A percentile compares a stretch with the other conserved stretches of the same genome.
Evolutionary conservation across 2,113 vertebrate genomes (phyloP).

Genomic region (Poeciliopsis turrubarensis): DNA sequence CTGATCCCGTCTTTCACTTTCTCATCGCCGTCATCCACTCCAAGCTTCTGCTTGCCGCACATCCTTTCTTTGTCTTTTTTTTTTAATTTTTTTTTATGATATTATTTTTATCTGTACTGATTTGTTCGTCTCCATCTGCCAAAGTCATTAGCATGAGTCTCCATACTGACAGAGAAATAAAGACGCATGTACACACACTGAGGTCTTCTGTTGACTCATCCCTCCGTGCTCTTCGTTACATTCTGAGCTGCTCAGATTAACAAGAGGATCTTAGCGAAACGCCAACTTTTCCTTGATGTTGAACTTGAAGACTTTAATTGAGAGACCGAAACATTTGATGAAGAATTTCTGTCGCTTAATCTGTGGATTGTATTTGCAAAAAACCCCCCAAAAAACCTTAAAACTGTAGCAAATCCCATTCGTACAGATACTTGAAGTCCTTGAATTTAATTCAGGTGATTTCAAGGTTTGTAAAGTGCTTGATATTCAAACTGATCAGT

Average conservation of each 20-base stretch:
- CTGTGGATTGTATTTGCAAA: background rate
- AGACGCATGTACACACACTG: conserved; percentile 24
- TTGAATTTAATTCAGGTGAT: no score
- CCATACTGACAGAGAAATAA: conserved; percentile 33
- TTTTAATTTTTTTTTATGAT: conserved; percentile 9
- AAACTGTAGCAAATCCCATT: no score
- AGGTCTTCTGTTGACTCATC: conserved; percentile 55
- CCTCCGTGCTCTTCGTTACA: conserved; percentile 31
- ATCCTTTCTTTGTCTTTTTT: conserved; percentile 2
- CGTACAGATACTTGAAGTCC: no score
- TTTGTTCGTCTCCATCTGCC: conserved; percentile 38
- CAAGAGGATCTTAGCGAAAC: conserved; percentile 26
- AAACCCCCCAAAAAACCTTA: no score
- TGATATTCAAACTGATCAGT: no score
- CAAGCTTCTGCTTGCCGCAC: background rate
- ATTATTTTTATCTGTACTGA: conserved; percentile 32
- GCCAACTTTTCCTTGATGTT: conserved; percentile 35
- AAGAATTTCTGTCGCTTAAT: conserved; percentile 11
- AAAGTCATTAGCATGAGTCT: conserved; percentile 50
- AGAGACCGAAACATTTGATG: conserved; percentile 33
- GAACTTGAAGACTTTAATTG: conserved; percentile 8
- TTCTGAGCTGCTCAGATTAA: conserved; percentile 37
- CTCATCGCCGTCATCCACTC: conserved; percentile 31
- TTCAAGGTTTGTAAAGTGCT: no score
- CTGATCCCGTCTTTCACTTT: background rate